phyloP scores from a whole-genome alignment of 2,113 vertebrate genomes.

The Stegastes partitus region DNA sequence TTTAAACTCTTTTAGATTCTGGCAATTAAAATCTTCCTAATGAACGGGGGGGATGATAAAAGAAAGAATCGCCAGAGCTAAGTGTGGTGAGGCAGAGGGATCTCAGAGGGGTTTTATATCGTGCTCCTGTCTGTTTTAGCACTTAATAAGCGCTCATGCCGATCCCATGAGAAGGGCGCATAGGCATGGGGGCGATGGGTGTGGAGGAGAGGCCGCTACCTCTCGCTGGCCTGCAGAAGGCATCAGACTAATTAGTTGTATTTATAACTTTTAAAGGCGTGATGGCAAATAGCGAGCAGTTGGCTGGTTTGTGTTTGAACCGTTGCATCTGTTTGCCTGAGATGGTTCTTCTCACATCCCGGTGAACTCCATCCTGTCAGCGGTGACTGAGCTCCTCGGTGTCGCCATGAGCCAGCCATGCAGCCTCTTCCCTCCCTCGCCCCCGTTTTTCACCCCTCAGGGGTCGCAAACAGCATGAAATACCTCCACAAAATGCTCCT shows the following conservation, averaged over 20 bases:
- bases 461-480: constrained; percentile 32
- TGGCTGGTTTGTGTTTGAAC: constrained; percentile 53
- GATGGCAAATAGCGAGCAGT: constrained; percentile 79
- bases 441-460: constrained; percentile 20
- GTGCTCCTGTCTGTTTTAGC: constrained; percentile 56
- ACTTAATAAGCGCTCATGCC: constrained; percentile 72
- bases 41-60: constrained; percentile 32
- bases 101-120: constrained; percentile 77
- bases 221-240: constrained; percentile 52
- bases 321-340: constrained; percentile 50
- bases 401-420: constrained; percentile 46
- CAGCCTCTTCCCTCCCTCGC: constrained; percentile 3
- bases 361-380: constrained; percentile 68
- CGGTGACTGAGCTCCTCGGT: constrained; percentile 53
- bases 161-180: constrained; percentile 69
- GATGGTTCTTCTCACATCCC: constrained; percentile 69
- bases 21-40: constrained; percentile 40
- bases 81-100: constrained; percentile 34
- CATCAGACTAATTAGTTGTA: constrained; percentile 80
- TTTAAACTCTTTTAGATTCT: constrained; percentile 11
- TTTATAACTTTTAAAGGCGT: constrained; percentile 81
- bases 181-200: constrained; percentile 72
- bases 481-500: constrained; percentile 29
- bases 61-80: constrained; percentile 17
- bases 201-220: constrained; percentile 52